phyloP scores from a whole-genome alignment of 2,797 vertebrate species.

The Pampus argenteus region DNA sequence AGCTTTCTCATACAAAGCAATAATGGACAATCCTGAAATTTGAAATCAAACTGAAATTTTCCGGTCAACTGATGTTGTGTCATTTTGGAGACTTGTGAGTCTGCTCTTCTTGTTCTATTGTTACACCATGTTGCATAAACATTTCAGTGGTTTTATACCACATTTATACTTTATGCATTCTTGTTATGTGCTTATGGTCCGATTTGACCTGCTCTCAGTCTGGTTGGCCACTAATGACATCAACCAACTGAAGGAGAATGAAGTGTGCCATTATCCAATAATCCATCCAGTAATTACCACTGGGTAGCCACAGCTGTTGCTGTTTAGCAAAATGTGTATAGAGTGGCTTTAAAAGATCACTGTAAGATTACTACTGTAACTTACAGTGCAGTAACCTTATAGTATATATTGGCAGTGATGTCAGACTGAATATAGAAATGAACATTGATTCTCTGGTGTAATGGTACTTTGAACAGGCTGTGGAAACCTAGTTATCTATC shows the following conservation, averaged over 20 bases:
- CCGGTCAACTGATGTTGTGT: background rate
- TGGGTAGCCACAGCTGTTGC: conserved; percentile 47
- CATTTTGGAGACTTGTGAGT: background rate
- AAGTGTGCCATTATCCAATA: conserved; percentile 5
- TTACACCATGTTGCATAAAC: background rate
- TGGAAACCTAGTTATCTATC: background rate
- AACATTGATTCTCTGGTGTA: background rate
- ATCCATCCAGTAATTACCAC: conserved; percentile 7
- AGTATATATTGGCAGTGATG: background rate
- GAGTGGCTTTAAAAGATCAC: conserved; percentile 19
- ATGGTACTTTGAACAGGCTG: too few species aligned
- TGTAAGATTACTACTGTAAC: conserved; percentile 10
- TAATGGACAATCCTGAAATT: too few species aligned
- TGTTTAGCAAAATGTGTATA: conserved; percentile 1
- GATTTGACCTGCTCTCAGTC: background rate
- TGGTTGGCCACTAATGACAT: conserved; percentile 4
- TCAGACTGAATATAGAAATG: background rate
- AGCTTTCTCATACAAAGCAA: background rate
- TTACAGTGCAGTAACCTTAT: background rate
- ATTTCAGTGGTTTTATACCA: background rate
- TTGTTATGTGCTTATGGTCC: background rate
- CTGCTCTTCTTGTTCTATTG: too few species aligned
- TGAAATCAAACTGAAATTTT: too few species aligned
- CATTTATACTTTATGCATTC: background rate
- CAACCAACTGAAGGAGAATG: background rate